A percentile compares a stretch with the other conserved stretches of the same genome.
Evolutionary conservation across 2,797 vertebrate species (phyloP).

Genomic region (Morelia viridis): DNA sequence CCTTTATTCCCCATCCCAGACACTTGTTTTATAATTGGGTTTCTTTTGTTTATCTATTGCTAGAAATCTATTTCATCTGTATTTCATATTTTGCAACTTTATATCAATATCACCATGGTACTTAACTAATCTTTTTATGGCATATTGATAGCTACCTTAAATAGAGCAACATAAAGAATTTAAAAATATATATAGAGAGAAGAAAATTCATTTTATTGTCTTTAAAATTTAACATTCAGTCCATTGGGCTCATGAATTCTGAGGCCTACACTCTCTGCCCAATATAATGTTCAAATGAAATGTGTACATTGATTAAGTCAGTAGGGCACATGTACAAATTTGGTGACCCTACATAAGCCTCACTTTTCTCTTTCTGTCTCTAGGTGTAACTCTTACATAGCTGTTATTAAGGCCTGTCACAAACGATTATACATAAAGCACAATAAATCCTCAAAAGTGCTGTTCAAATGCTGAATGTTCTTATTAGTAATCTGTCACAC

Average conservation of each 20-base stretch:
- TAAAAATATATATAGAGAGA: not conserved
- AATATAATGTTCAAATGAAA: constrained; percentile 9
- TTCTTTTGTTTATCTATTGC: not conserved
- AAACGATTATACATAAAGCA: not conserved
- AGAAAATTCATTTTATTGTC: constrained; percentile 30
- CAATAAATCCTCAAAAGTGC: not conserved
- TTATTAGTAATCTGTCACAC: not conserved
- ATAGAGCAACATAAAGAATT: not conserved
- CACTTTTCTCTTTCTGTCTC: not conserved
- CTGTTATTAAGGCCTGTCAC: not conserved
- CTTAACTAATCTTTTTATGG: not conserved
- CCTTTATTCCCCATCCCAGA: not conserved
- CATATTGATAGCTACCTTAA: not conserved
- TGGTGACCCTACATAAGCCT: not conserved
- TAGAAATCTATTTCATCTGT: not conserved
- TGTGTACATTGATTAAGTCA: fast-evolving
- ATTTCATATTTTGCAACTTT: not conserved
- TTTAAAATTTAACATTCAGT: constrained; percentile 33
- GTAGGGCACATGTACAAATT: not conserved
- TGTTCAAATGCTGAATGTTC: not conserved
- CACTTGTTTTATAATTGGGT: not conserved
- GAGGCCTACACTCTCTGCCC: constrained; percentile 6
- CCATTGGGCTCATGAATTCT: constrained; percentile 36
- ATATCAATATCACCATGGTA: not conserved
- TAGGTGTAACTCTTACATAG: not conserved